phyloP scores from a whole-genome alignment of 2,113 vertebrate species.

The Cyprinodon variegatus region DNA sequence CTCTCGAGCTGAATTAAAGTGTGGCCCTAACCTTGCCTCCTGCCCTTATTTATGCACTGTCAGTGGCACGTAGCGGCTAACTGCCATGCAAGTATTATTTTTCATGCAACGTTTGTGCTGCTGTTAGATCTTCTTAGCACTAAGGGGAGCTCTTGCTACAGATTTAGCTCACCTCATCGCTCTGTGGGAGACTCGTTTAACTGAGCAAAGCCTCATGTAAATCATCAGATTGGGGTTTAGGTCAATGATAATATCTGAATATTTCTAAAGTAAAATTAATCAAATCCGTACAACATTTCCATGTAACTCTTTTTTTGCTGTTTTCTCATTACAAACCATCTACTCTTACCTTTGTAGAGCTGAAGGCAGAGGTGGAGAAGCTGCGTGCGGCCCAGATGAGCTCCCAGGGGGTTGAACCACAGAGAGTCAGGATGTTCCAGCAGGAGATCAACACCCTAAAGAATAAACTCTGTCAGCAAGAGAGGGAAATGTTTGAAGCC shows the following conservation, averaged over 20 bases:
- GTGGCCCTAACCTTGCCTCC: conserved; percentile 71
- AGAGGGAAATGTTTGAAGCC: conserved; percentile 88
- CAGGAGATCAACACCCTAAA: conserved; percentile 88
- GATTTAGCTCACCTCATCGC: conserved; percentile 26
- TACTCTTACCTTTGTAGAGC: conserved; percentile 75
- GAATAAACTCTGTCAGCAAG: conserved; percentile 86
- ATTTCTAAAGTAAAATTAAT: conserved; percentile 2
- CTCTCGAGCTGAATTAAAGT: conserved; percentile 67
- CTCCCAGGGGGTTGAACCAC: conserved; percentile 82
- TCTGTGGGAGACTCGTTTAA: conserved; percentile 18
- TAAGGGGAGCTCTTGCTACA: conserved; percentile 72
- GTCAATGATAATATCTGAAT: conserved; percentile 9
- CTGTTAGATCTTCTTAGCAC: conserved; percentile 55
- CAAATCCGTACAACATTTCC: not conserved
- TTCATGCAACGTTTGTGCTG: conserved; percentile 47
- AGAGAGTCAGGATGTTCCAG: conserved; percentile 85
- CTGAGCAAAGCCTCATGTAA: conserved; percentile 13
- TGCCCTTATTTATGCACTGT: conserved; percentile 74
- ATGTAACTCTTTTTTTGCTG: not conserved
- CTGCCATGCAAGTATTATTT: conserved; percentile 72
- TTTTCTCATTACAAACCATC: not conserved
- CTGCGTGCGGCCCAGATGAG: conserved; percentile 88
- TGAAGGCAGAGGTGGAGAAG: conserved; percentile 96
- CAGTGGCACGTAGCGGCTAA: conserved; percentile 63
- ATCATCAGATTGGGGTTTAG: not conserved